Conservation (phyloP, 2,113 vertebrate species). For the Origma solitaria region DNA sequence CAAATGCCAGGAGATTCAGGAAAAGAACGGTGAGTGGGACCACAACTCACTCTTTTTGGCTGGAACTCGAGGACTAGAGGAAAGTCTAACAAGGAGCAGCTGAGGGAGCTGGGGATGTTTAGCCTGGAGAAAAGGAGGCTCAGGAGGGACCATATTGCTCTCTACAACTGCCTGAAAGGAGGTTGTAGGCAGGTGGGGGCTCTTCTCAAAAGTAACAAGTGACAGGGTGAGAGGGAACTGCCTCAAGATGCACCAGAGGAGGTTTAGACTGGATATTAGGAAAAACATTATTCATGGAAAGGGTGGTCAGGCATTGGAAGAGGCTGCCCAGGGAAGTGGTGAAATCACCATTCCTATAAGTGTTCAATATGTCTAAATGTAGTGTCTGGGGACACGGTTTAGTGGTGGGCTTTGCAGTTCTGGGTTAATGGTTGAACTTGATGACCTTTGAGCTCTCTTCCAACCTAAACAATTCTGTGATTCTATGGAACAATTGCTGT, state of each 20-base stretch:
- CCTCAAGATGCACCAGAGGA: neutral
- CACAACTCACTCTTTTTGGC: neutral
- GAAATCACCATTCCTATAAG: neutral
- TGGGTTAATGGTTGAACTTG: neutral
- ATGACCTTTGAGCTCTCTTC: neutral
- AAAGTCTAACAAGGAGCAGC: neutral
- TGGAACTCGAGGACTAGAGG: neutral
- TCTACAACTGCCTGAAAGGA: neutral
- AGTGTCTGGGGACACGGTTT: neutral
- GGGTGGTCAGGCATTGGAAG: neutral
- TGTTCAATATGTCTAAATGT: neutral
- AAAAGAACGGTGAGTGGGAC: neutral
- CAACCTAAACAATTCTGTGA: neutral
- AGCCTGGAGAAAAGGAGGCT: neutral
- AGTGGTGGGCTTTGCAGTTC: neutral
- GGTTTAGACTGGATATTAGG: neutral
- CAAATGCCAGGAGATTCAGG: neutral
- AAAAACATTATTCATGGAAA: neutral
- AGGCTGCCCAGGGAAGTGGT: neutral
- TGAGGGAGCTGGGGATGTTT: neutral
- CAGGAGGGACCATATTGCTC: neutral
- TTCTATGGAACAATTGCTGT: neutral
- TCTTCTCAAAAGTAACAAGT: neutral
- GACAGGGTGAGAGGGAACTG: neutral
- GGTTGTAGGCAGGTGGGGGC: neutral